Evolutionary conservation across 1,140 invertebrate species (phyloP).

Genomic region (Paracyclopina nana): DNA sequence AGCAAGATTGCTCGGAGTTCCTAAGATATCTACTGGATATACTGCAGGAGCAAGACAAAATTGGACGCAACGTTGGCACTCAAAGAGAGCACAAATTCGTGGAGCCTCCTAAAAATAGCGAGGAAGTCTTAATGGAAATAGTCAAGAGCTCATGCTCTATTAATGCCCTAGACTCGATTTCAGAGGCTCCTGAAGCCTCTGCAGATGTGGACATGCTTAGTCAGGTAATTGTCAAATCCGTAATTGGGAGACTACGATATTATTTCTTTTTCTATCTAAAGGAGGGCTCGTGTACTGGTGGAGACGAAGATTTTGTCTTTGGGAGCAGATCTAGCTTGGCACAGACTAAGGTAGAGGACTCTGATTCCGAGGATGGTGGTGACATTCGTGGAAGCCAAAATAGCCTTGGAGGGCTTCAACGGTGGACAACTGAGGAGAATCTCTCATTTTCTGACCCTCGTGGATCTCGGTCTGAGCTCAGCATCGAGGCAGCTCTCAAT

Average conservation of each 20-base stretch:
- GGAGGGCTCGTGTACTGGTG: conserved; percentile 22
- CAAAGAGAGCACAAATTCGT: too few relatives aligned
- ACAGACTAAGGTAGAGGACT: neutral
- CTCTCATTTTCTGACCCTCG: conserved; percentile 24
- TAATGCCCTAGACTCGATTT: neutral
- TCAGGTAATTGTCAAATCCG: conserved; percentile 18
- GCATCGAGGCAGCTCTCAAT: conserved; percentile 24
- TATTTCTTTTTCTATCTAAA: too few relatives aligned
- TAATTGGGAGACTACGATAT: too few relatives aligned
- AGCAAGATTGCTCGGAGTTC: conserved; percentile 74
- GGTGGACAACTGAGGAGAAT: conserved; percentile 31
- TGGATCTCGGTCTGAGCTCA: conserved; percentile 24
- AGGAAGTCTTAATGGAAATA: too few relatives aligned
- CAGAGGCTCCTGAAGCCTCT: conserved; percentile 12
- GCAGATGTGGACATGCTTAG: conserved; percentile 14
- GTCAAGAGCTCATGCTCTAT: too few relatives aligned
- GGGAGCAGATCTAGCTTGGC: neutral
- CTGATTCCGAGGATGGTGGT: neutral
- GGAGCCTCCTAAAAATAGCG: too few relatives aligned
- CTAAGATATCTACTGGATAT: conserved; percentile 32
- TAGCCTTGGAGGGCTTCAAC: conserved; percentile 21
- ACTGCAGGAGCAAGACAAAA: conserved; percentile 17
- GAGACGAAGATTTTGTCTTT: conserved; percentile 23
- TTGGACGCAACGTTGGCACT: too few relatives aligned
- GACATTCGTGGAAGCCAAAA: conserved; percentile 17